Base-by-base conservation (phyloP, 2,113 vertebrate species). In the Pangasianodon hypophthalmus region DNA sequence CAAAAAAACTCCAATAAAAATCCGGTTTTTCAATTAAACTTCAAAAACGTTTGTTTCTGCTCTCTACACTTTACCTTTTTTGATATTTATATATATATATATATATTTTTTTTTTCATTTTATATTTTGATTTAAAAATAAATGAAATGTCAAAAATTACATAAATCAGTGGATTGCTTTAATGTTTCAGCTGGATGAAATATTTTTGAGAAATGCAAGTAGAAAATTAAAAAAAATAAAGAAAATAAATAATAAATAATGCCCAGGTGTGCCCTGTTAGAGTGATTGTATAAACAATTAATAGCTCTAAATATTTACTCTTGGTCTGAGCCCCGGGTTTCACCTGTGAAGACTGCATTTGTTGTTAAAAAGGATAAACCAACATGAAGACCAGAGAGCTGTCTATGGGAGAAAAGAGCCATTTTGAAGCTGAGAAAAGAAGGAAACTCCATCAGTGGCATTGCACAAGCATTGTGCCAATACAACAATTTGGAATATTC, bases 1-100 rank as follows among this genome's bases (percentile, higher is more conserved):
- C 94, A 94, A 95, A 95, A 93, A 16, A 80, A 32, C 5, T 0
- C 16, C 94, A 94, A 94, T 84, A 89, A 84, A 80, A 75, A 88
- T 90, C 92, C 88, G 87, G 89, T 91, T 93, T 92, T 92, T 50
- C 89, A 88, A 64, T 90, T 46, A 85, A 90, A 62, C 37, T 29
- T 24, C 26, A 1, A 8, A 29, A 58, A 29, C 14, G 9, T 41
- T 8, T n/a, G n/a, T 54, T 26, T 80, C 6, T 69, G 24, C 11
- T 79, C 21, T 44, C 9, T 54, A 24, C 6, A 41, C n/a, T 21
- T 18, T 18, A 18, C n/a, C 16, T 21, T 6, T 37, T 21, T 32
- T 69, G 6, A 62, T 62, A 62, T 26, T 8, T 62, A 26, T n/a
- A 4, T 8, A 10, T 26, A 64, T 9, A 62, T 9, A 26, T 26